phyloP scores from a whole-genome alignment of 2,113 vertebrate genomes.

The Oreochromis aureus region DNA sequence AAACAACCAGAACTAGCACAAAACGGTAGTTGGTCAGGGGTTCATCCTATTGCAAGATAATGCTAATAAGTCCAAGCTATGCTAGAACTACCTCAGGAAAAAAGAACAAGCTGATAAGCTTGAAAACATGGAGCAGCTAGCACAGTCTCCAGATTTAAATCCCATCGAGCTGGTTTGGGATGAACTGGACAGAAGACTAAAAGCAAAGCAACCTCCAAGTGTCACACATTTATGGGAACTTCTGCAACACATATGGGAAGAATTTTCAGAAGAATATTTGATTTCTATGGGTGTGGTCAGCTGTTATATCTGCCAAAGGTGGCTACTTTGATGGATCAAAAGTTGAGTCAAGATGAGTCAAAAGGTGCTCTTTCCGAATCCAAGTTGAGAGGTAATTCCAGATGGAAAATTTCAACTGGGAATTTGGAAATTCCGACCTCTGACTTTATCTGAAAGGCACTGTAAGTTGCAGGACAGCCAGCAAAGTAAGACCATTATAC shows the following conservation, averaged over 20 bases:
- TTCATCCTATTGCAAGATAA: neutral
- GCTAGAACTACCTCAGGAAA: neutral
- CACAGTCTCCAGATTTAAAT: neutral
- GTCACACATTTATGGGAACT: neutral
- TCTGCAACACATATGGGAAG: neutral
- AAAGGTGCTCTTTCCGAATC: neutral
- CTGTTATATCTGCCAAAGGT: neutral
- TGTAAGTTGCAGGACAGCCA: constrained; percentile 27
- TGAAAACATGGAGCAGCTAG: neutral
- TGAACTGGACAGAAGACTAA: neutral
- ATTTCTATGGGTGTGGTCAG: neutral
- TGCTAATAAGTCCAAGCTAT: neutral
- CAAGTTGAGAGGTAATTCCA: neutral
- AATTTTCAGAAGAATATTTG: neutral
- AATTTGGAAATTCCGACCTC: neutral
- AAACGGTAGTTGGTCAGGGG: neutral
- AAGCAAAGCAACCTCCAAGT: neutral
- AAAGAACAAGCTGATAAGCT: neutral
- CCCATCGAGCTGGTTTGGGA: neutral
- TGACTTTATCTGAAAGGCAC: neutral
- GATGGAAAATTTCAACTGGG: neutral
- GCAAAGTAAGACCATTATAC: constrained; percentile 6
- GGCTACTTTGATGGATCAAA: neutral
- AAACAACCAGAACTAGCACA: too few relatives aligned
- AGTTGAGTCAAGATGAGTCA: neutral